Base-by-base conservation (phyloP, 2,113 vertebrate genomes). In the Etheostoma spectabile region DNA sequence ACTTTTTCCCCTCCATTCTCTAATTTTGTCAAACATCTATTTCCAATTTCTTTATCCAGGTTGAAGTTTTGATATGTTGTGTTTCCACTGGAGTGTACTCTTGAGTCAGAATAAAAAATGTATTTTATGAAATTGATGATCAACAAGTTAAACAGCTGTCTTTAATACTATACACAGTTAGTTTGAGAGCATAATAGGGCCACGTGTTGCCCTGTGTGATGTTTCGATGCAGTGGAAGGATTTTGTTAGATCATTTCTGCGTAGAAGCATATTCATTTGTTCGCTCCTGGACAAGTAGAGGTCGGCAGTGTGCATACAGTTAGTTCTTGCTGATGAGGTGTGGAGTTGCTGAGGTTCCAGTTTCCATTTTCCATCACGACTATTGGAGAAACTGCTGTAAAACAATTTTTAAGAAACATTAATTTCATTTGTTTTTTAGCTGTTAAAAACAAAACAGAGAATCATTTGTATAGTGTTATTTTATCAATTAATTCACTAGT, bases 41-140 rank as follows among this genome's bases (percentile, higher is more conserved):
- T 82, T 74, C 13, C 30, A 53, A 83, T 75, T 33, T 10, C 16
- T 60, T 73, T 78, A 4, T 74, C 15, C 18, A 67, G 33, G 59
- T 66, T 53, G 2, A 2, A 49, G 22, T 66, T 74, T 69, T 69
- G 46, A 66, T 88, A 21, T 65, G 69, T 77, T 6, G 27, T 67
- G 38, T 75, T 80, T 72, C 85, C 87, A 81, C 82, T 68, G 48
- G 89, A 83, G 87, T 16, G 70, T 76, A 79, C 69, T 63, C 83
- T 84, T 71, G 75, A 88, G 76, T 82, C 76, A 62, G n/a, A 19
- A 75, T 70, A 30, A 67, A 68, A 80, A 60, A 70, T 57, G 0
- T 22, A n/a, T n/a, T 76, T 81, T 35, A 68, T 68, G 16, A 80
- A 69, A 46, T 30, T 73, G 18, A 79, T 64, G 56, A 67, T 18